These are phyloP conservation scores for Gymnodraco acuticeps DNA, from an alignment of 2,797 vertebrate species.

Conservation along the genomic window DNA sequence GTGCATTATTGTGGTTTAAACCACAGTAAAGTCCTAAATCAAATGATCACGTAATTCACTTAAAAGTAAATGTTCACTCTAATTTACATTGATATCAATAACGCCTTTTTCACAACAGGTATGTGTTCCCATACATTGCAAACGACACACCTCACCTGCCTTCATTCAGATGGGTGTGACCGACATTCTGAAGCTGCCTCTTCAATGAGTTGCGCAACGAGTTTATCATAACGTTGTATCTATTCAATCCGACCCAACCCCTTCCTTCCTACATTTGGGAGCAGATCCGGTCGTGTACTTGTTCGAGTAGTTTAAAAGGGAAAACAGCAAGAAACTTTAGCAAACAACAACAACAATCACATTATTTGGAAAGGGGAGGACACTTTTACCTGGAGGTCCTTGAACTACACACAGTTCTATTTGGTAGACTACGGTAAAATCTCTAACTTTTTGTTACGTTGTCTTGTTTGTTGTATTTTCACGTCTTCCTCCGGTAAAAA, in stretches of 20 bases:
- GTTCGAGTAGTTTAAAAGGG: not conserved
- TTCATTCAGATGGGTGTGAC: conserved; percentile 29
- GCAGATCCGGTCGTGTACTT: not conserved
- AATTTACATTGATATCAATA: not conserved
- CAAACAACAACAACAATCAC: not conserved
- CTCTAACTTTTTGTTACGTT: not conserved
- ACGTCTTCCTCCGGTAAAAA: not conserved
- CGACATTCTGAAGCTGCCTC: too few species aligned
- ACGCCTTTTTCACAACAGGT: not conserved
- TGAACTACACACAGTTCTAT: not conserved
- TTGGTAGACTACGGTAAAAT: conserved; percentile 3
- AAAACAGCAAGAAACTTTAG: not conserved
- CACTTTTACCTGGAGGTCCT: not conserved
- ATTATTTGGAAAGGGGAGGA: not conserved
- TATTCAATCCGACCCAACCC: not conserved
- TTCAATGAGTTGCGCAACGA: not conserved
- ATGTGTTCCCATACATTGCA: not conserved
- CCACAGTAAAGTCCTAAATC: too few species aligned
- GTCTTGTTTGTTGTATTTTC: not conserved
- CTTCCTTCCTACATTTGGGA: conserved; percentile 12
- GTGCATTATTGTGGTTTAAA: too few species aligned
- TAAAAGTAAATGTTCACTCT: not conserved
- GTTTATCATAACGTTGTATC: not conserved
- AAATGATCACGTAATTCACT: not conserved
- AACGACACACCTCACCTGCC: conserved; percentile 18